phyloP scores from a whole-genome alignment of 2,113 vertebrate species.

The Petromus typicus region DNA sequence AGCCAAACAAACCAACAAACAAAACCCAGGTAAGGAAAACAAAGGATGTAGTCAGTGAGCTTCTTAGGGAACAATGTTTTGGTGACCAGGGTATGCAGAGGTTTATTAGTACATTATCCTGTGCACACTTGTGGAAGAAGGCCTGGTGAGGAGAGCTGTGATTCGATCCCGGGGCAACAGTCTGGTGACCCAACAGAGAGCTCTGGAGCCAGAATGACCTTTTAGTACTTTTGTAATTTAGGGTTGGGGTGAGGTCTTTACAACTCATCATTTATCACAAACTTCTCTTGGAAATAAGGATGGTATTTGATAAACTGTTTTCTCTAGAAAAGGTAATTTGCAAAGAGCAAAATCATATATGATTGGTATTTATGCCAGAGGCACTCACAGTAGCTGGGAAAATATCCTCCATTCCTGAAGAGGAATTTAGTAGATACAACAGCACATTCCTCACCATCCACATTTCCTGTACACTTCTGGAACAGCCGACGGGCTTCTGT shows the following conservation, averaged over 20 bases:
- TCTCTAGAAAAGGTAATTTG: neutral
- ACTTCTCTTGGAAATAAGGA: neutral
- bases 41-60: neutral
- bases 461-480: neutral
- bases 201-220: neutral
- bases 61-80: neutral
- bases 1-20: neutral
- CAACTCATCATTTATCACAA: neutral
- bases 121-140: neutral
- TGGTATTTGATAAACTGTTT: neutral
- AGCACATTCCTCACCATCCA: fast-evolving
- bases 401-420: neutral
- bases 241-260: neutral
- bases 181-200: no score
- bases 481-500: neutral
- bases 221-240: neutral
- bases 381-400: neutral
- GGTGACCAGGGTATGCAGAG: neutral
- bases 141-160: neutral
- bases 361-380: neutral
- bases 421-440: neutral
- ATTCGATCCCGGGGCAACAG: no score
- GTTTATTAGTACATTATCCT: neutral
- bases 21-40: neutral
- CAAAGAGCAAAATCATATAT: neutral